A percentile compares a stretch with the other conserved stretches of the same genome.
Conservation (phyloP, 2,888 invertebrate genomes). For the Horisme vitalbata region DNA sequence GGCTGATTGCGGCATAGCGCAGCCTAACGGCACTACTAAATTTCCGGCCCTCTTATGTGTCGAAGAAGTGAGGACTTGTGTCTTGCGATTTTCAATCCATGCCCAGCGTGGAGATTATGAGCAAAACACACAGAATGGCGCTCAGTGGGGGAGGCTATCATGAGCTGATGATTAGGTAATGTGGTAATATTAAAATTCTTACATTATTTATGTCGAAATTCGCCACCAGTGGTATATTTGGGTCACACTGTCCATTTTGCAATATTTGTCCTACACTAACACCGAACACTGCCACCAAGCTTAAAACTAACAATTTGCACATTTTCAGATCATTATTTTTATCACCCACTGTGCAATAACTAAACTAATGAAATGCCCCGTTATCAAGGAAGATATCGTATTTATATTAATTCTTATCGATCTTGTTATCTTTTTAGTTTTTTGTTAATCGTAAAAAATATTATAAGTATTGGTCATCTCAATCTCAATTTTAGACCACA, state of each 20-base stretch:
- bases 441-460: slow-evolving; percentile 24
- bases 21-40: too few species aligned
- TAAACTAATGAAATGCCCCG: slow-evolving; percentile 49
- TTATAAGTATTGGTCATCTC: slow-evolving; percentile 10
- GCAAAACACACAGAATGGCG: too few species aligned
- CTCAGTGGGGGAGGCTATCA: too few species aligned
- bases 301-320: slow-evolving; percentile 51
- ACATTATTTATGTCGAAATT: slow-evolving; percentile 49
- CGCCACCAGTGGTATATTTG: slow-evolving; percentile 35
- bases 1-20: too few species aligned
- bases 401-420: slow-evolving; percentile 59
- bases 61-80: too few species aligned
- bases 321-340: slow-evolving; percentile 58
- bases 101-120: too few species aligned
- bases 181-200: slow-evolving; percentile 32
- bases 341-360: slow-evolving; percentile 44
- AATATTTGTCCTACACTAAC: slow-evolving; percentile 55
- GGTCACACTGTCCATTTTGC: slow-evolving; percentile 58
- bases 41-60: too few species aligned
- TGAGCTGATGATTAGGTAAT: too few species aligned
- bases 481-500: not conserved
- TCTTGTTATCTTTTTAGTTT: slow-evolving; percentile 18
- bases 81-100: too few species aligned
- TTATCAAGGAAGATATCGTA: slow-evolving; percentile 48
- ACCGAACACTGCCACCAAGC: slow-evolving; percentile 48